Percentiles rank a stretch among this genome's conserved stretches.
phyloP scores from a whole-genome alignment of 2,888 invertebrate species.

The Andrena bucephala region DNA sequence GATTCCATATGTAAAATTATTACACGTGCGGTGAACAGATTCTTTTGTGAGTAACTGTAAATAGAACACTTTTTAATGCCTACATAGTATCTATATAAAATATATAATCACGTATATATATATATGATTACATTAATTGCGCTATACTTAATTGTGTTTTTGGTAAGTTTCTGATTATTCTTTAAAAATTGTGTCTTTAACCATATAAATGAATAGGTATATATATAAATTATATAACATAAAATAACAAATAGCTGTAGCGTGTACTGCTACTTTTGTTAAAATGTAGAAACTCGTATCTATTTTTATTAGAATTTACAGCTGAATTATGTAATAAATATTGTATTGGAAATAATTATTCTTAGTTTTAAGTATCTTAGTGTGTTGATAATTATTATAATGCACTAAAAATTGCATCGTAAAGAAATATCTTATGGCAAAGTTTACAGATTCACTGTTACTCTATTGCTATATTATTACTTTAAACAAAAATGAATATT shows the following conservation, averaged over 20 bases:
- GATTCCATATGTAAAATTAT: too few species aligned
- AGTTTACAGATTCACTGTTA: background rate
- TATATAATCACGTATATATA: too few species aligned
- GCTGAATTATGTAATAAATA: too few species aligned
- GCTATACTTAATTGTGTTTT: background rate
- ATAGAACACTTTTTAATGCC: too few species aligned
- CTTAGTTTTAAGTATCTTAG: background rate
- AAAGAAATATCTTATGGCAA: background rate
- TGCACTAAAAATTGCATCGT: background rate
- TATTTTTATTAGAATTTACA: too few species aligned
- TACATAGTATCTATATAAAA: background rate
- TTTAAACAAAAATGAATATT: constrained; percentile 41
- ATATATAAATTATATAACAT: background rate
- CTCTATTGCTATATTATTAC: background rate
- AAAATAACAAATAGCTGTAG: too few species aligned
- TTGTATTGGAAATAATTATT: too few species aligned
- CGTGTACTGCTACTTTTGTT: too few species aligned
- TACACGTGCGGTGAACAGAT: too few species aligned
- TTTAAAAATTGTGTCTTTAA: background rate
- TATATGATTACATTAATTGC: too few species aligned
- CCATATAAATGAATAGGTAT: background rate
- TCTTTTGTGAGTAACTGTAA: too few species aligned
- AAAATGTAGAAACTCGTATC: too few species aligned
- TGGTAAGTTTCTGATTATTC: background rate
- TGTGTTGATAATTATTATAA: background rate